A percentile compares a stretch with the other conserved stretches of the same genome.
These are phyloP conservation scores for Myripristis jacobus DNA, from an alignment of 2,797 vertebrate species.

Conservation along the genomic window DNA sequence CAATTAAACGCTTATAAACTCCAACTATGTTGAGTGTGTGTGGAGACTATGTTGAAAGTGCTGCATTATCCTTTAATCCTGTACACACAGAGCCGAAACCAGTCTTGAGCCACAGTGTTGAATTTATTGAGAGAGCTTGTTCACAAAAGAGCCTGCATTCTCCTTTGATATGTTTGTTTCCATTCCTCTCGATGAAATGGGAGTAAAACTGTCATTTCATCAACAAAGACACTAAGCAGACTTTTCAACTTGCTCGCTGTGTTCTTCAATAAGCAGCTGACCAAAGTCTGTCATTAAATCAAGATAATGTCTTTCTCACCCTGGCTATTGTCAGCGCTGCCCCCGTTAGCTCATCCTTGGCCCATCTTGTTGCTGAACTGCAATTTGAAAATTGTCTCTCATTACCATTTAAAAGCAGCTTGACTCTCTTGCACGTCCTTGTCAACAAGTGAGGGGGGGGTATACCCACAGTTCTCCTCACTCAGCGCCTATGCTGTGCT, in stretches of 20 bases:
- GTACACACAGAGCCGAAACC: no score
- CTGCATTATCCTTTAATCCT: no score
- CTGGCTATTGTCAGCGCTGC: neutral
- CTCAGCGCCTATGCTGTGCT: no score
- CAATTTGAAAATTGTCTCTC: constrained; percentile 26
- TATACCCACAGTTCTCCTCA: neutral
- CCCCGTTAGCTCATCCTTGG: constrained; percentile 4
- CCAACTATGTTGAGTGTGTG: no score
- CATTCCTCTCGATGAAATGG: no score
- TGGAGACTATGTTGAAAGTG: no score
- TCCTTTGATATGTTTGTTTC: neutral
- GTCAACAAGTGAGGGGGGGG: constrained; percentile 40
- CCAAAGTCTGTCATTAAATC: constrained; percentile 24
- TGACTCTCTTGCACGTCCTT: constrained; percentile 25
- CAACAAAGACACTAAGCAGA: constrained; percentile 7
- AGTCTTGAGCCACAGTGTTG: neutral
- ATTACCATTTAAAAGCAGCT: constrained; percentile 60
- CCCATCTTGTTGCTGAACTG: constrained; percentile 20
- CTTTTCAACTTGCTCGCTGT: constrained; percentile 16
- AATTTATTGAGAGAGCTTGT: constrained; percentile 14
- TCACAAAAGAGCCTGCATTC: neutral
- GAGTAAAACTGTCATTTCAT: constrained; percentile 6
- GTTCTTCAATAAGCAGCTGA: constrained; percentile 34
- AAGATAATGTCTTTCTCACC: constrained; percentile 18
- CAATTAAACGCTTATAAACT: no score